These are phyloP conservation scores for Dasysyrphus tricinctus DNA, from an alignment of 2,888 invertebrate species.

Conservation along the genomic window DNA sequence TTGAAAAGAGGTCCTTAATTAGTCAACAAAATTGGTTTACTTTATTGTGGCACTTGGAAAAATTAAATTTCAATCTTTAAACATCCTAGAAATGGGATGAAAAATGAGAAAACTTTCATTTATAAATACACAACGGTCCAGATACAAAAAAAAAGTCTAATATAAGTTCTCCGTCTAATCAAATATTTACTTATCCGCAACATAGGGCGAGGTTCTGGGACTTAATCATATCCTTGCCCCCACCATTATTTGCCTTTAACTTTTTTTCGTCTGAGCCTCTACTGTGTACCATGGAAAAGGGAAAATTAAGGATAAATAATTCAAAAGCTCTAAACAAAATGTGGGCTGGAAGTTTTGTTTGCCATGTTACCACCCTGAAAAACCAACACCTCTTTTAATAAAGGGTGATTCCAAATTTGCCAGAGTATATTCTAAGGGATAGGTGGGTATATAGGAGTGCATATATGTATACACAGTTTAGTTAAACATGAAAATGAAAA, in stretches of 20 bases:
- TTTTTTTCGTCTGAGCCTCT: neutral
- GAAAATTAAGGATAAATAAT: constrained; percentile 74
- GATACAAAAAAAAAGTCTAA: constrained; percentile 12
- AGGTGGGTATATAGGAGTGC: too few relatives aligned
- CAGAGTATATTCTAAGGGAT: neutral
- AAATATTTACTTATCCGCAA: constrained; percentile 62
- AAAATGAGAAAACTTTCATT: constrained; percentile 18
- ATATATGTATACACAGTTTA: neutral
- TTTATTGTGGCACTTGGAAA: constrained; percentile 48
- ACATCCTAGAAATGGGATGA: neutral
- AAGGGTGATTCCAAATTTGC: constrained; percentile 11
- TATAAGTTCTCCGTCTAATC: constrained; percentile 52
- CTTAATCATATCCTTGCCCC: constrained; percentile 18
- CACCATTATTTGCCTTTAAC: neutral
- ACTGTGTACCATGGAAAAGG: constrained; percentile 38
- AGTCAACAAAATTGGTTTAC: constrained; percentile 60
- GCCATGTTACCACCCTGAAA: constrained; percentile 14
- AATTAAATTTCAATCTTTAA: constrained; percentile 63
- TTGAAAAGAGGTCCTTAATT: constrained; percentile 54
- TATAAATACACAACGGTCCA: neutral
- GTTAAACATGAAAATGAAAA: neutral
- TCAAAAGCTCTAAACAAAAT: constrained; percentile 66
- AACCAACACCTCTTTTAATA: neutral
- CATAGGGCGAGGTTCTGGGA: constrained; percentile 25
- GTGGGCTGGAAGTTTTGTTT: constrained; percentile 50